Evolutionary conservation across 1,140 invertebrate genomes (phyloP), one percentile per base, ranked within the genome.

Genomic region (Hycleus cichorii): DNA sequence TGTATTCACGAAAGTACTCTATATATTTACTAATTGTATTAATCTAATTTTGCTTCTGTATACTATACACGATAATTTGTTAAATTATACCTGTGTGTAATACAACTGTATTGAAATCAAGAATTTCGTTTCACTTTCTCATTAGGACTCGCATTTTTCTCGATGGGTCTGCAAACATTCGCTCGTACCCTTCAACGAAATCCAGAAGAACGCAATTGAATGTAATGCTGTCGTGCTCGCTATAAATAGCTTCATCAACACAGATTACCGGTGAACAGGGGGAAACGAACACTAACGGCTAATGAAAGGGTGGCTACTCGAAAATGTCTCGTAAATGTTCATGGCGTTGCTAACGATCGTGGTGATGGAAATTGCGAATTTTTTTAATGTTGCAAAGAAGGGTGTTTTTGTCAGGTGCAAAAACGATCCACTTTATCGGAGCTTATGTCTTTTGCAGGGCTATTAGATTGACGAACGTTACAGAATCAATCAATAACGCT

Each of bases 231-330:
- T 57, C 47, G 47, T 40, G 45, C 12, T 47, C 47, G 12, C 4
- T 50, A 32, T 44, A 57, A 57, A 57, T 50, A 48, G 48, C 49
- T 57, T 57, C 43, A 57, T 50, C 46, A 50, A 57, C 39, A 7
- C 32, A 32, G 47, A 48, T 12, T 24, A 11, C 10, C 4, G 12
- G 42, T 9, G 24, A 24, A 48, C 2, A 12, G 26, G 32, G 32
- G 27, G 25, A 48, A 7, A 5, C 45, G 32, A 32, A 32, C 7
- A 32, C 32, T 5, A 32, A 32, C 32, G 32, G 32, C 32, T 32
- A 32, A 32, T 32, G 32, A 32, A 32, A 32, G 32, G 32, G 32
- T 32, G 4, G 32, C 4, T 3, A 32, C 32, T 4, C 4, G 32
- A 4, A 7, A 32, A 12, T 3, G 2, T 5, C 32, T 32, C 7